phyloP scores from a whole-genome alignment of 1,140 invertebrate species.

The Ephestia elutella region DNA sequence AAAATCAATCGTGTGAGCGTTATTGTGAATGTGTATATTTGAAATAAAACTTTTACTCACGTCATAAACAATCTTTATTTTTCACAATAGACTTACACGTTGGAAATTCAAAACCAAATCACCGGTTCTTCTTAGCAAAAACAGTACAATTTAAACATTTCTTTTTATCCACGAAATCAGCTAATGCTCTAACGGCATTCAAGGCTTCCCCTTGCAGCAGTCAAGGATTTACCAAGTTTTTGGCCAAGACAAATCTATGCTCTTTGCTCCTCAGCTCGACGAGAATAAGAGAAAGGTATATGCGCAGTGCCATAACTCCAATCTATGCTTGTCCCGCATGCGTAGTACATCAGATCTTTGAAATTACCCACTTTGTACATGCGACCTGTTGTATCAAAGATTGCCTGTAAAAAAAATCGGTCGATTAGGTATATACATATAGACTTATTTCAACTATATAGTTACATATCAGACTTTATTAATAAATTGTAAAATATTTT shows the following conservation, averaged over 20 bases:
- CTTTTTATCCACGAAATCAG: conserved; percentile 62
- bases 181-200: conserved; percentile 76
- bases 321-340: conserved; percentile 81
- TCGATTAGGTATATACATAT: no score
- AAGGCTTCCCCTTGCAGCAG: conserved; percentile 80
- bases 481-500: no score
- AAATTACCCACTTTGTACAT: conserved; percentile 68
- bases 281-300: conserved; percentile 80
- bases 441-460: no score
- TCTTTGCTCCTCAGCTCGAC: conserved; percentile 80
- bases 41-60: conserved; percentile 3
- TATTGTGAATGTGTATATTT: background rate
- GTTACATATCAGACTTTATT: no score
- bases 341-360: conserved; percentile 69
- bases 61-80: background rate
- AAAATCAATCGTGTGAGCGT: background rate
- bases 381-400: conserved; percentile 48
- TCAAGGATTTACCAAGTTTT: conserved; percentile 79
- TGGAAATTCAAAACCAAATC: background rate
- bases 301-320: conserved; percentile 79
- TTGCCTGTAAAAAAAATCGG: conserved; percentile 51
- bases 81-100: background rate
- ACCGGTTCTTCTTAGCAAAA: conserved; percentile 30
- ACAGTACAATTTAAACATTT: conserved; percentile 48
- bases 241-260: conserved; percentile 81